Evolutionary conservation across 35 echinoderm and acorn worm genomes (phyloP).

Genomic region (Holothuria glaberrima): DNA sequence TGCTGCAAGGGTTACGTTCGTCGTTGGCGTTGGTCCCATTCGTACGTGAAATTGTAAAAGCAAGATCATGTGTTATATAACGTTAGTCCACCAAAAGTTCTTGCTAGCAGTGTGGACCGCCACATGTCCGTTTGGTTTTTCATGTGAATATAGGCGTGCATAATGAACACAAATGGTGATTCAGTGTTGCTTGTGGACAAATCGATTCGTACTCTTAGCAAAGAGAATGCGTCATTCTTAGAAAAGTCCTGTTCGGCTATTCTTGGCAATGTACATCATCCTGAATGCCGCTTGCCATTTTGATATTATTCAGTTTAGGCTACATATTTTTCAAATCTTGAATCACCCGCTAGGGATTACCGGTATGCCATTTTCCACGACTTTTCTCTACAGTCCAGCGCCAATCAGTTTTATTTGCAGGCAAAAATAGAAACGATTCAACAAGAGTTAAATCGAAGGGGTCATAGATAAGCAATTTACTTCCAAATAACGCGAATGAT

Average conservation of each 20-base stretch:
- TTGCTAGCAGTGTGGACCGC: not conserved
- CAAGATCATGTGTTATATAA: too few relatives aligned
- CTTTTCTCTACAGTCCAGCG: not conserved
- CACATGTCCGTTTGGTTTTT: not conserved
- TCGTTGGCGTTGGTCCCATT: too few relatives aligned
- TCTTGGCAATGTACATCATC: not conserved
- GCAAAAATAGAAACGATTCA: too few relatives aligned
- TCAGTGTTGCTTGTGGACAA: conserved; percentile 20
- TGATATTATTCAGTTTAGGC: not conserved
- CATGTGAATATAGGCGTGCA: not conserved
- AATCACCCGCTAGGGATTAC: conserved; percentile 22
- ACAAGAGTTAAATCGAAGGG: too few relatives aligned
- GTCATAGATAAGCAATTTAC: too few relatives aligned
- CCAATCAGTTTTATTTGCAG: too few relatives aligned
- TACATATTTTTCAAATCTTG: conserved; percentile 31
- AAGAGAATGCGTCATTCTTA: too few relatives aligned
- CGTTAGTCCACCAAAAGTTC: too few relatives aligned
- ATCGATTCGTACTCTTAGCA: not conserved
- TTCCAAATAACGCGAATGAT: too few relatives aligned
- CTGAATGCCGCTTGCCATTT: not conserved
- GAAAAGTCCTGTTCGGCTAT: not conserved
- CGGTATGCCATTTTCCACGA: conserved; percentile 30
- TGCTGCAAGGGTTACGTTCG: too few relatives aligned
- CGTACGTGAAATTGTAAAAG: too few relatives aligned
- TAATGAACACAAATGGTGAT: not conserved